Percentiles rank a stretch among this genome's conserved stretches.
These are phyloP conservation scores for Turritopsis rubra DNA, from an alignment of 30 jellyfish, hydroid and myxozoan genomes.

Conservation along the genomic window DNA sequence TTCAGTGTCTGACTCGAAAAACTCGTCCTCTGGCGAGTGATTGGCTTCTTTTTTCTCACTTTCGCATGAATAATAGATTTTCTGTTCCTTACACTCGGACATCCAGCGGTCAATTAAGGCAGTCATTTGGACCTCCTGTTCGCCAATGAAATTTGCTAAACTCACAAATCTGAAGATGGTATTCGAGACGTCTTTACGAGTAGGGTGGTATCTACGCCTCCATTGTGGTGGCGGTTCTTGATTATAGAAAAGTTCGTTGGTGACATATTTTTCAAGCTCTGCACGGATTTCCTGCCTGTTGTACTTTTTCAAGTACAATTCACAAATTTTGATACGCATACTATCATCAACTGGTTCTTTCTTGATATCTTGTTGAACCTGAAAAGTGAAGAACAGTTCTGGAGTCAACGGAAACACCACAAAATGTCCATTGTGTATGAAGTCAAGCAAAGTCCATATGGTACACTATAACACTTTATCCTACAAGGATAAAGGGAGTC, in stretches of 20 bases:
- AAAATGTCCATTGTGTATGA: too few relatives aligned
- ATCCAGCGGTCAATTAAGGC: not conserved
- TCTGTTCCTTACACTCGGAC: not conserved
- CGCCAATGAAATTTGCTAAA: not conserved
- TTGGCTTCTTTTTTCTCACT: not conserved
- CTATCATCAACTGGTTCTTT: not conserved
- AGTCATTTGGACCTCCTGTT: not conserved
- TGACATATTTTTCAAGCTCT: not conserved
- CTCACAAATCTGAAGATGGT: not conserved
- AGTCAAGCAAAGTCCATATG: too few relatives aligned
- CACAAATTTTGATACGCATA: not conserved
- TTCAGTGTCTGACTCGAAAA: not conserved
- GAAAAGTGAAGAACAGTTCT: not conserved
- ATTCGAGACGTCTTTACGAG: constrained; percentile 11
- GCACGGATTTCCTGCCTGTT: not conserved
- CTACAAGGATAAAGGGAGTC: too few relatives aligned
- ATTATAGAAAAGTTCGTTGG: constrained; percentile 10
- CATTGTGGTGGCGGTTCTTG: constrained; percentile 12
- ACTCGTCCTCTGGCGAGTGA: constrained; percentile 8
- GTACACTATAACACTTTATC: too few relatives aligned
- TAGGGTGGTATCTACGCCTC: constrained; percentile 15
- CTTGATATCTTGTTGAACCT: not conserved
- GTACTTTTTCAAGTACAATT: not conserved
- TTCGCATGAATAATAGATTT: not conserved
- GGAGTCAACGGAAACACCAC: not conserved